Conservation (phyloP, 2,113 vertebrate genomes). For the Oenanthe oenanthe region DNA sequence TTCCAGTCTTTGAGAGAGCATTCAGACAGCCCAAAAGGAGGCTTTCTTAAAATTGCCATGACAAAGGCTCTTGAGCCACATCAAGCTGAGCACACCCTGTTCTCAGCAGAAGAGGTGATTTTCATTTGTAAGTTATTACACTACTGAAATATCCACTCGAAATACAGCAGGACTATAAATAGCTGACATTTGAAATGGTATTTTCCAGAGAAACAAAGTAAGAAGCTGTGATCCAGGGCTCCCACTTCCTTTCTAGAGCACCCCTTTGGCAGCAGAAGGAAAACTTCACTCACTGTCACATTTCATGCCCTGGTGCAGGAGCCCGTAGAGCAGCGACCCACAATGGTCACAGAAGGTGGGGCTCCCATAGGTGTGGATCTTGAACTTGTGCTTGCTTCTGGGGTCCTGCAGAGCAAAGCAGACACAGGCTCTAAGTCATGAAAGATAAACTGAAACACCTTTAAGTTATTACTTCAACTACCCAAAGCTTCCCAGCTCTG, state of each 20-base stretch:
- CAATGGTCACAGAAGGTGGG: slow-evolving; percentile 98
- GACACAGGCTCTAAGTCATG: not conserved
- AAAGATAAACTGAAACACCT: not conserved
- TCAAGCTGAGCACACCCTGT: not conserved
- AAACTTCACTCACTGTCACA: slow-evolving; percentile 92
- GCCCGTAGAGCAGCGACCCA: slow-evolving; percentile 93
- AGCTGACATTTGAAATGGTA: slow-evolving; percentile 44
- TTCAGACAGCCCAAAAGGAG: not conserved
- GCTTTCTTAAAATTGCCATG: not conserved
- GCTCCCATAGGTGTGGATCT: slow-evolving; percentile 95
- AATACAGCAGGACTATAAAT: slow-evolving; percentile 12
- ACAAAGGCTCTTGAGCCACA: not conserved
- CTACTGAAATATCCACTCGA: slow-evolving; percentile 2
- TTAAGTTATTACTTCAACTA: not conserved
- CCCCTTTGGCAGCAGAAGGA: not conserved
- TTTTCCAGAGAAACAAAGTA: slow-evolving; percentile 9
- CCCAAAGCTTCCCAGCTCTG: not conserved
- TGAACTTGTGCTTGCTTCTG: slow-evolving; percentile 99
- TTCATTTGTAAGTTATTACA: not conserved
- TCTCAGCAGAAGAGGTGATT: slow-evolving; percentile 1
- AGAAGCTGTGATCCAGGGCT: not conserved
- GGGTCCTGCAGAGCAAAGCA: slow-evolving; percentile 82
- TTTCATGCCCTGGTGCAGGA: slow-evolving; percentile 98
- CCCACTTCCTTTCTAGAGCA: not conserved
- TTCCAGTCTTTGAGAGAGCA: not conserved